Evolutionary conservation across 1,140 invertebrate species (phyloP).

Genomic region (Ericerus pela): DNA sequence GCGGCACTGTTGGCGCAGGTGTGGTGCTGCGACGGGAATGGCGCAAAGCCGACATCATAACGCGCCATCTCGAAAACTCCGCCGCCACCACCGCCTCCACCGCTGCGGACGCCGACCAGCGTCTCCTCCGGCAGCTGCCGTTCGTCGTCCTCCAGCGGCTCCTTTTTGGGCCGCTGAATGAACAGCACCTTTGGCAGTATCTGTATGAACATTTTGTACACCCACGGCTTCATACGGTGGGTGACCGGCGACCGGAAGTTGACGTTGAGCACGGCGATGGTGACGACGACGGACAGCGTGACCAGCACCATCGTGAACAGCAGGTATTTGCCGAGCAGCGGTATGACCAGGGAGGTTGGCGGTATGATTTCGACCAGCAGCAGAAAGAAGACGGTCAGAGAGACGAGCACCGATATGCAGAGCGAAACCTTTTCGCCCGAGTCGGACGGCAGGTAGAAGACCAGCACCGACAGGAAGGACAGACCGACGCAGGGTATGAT

Average conservation of each 20-base stretch:
- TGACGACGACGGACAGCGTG: conserved; percentile 92
- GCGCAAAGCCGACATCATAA: not conserved
- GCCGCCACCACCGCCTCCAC: not conserved
- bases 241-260: conserved; percentile 97
- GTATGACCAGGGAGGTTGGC: conserved; percentile 95
- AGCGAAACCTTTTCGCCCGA: conserved; percentile 94
- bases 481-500: conserved; percentile 93
- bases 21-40: too few species aligned
- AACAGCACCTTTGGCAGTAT: conserved; percentile 70
- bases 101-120: conserved; percentile 33
- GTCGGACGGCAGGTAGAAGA: conserved; percentile 97
- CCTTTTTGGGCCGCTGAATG: conserved; percentile 66
- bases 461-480: conserved; percentile 91
- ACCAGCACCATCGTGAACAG: conserved; percentile 99
- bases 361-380: conserved; percentile 96
- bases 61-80: conserved; percentile 23
- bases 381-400: conserved; percentile 96
- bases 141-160: conserved; percentile 42
- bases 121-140: conserved; percentile 45
- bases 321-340: conserved; percentile 93
- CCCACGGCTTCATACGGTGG: conserved; percentile 85
- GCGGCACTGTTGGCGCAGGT: not conserved
- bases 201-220: conserved; percentile 73
- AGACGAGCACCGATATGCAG: conserved; percentile 95
- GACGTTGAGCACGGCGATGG: conserved; percentile 94